Base-by-base conservation (phyloP, 2,113 vertebrate genomes). In the Meriones unguiculatus region DNA sequence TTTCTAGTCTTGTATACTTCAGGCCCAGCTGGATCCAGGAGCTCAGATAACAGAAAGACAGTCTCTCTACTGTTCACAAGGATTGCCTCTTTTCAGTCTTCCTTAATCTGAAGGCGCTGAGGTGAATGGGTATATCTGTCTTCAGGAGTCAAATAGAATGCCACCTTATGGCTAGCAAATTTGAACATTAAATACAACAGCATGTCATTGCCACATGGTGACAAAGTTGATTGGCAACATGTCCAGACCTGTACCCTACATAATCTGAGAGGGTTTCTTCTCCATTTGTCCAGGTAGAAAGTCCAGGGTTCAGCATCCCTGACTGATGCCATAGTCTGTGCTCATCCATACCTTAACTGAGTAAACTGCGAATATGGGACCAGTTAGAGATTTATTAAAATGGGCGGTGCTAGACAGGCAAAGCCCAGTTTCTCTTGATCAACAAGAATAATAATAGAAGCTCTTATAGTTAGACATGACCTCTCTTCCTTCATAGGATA, bases 111-210 rank as follows among this genome's bases (percentile, higher is more conserved):
- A n/a, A 85, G 75, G 67, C 30, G 6, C 1, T 1, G 50, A 70
- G 57, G 5, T 41, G 25, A 70, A 5, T 28, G n/a, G n/a, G 7
- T 17, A 2, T 7, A 11, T 32, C 54, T 76, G 22, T 64, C 52
- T 81, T 89, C 7, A 20, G 90, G 41, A 41, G 46, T 32, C 13
- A 22, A 1, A 0, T 8, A 13, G n/a, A 50, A 2, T 30, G 54
- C 7, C 32, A 12, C 3, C 10, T 3, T 9, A 0, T 54, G 2
- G 9, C 0, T 28, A 2, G 0, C 3, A 28, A 64, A 77, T 6
- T 67, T 41, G 77, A 65, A 72, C 10, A 20, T 70, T 18, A 46
- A 69, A 22, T 32, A 17, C 62, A 12, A 7, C 6, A n/a, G 30
- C 30, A 32, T 13, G 41, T 18, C 5, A 1, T 24, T 32, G 59